phyloP scores from a whole-genome alignment of 92 coral and sea anemone species.

The Phenganax subtilis region DNA sequence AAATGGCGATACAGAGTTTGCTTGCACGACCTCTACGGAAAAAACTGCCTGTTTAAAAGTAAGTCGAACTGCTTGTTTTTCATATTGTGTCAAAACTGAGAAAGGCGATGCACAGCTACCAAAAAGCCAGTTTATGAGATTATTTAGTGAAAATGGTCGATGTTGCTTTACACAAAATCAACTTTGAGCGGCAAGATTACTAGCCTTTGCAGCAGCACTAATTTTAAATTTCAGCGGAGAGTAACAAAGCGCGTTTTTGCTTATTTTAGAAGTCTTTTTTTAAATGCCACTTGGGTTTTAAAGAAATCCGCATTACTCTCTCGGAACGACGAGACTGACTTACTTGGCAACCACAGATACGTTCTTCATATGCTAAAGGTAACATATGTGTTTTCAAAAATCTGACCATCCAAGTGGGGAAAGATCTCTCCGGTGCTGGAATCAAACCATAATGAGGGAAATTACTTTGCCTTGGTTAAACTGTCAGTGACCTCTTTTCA shows the following conservation, averaged over 20 bases:
- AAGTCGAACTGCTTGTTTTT: not conserved
- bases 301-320: not conserved
- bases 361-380: too few relatives aligned
- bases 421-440: not conserved
- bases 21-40: not conserved
- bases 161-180: too few relatives aligned
- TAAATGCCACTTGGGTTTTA: not conserved
- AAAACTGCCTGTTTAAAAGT: not conserved
- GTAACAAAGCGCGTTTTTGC: not conserved
- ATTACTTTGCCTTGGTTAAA: not conserved
- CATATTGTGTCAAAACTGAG: too few relatives aligned
- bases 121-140: not conserved
- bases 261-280: not conserved
- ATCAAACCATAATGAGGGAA: not conserved
- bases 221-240: too few relatives aligned
- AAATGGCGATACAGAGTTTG: too few relatives aligned
- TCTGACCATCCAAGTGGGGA: too few relatives aligned
- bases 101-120: too few relatives aligned
- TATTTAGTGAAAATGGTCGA: not conserved
- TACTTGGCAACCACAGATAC: not conserved
- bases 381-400: too few relatives aligned
- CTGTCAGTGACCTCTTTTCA: not conserved
- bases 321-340: not conserved
- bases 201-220: too few relatives aligned
- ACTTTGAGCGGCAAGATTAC: too few relatives aligned